A percentile compares a stretch with the other conserved stretches of the same genome.
Evolutionary conservation across 30 jellyfish, hydroid and myxozoan species (phyloP).

Genomic region (Chrysaora quinquecirrha): DNA sequence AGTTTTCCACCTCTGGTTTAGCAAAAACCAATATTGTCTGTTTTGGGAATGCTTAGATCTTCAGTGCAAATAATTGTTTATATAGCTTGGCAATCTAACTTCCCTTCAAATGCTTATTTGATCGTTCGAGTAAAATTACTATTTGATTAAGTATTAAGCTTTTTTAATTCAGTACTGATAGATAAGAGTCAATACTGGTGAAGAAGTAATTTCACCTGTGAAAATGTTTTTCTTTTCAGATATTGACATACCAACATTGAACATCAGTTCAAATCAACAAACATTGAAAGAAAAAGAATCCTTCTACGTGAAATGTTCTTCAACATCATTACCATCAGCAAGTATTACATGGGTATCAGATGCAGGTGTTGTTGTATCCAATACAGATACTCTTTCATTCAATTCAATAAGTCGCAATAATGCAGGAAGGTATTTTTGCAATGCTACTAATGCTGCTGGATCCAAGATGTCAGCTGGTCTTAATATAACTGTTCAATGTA

Average conservation of each 20-base stretch:
- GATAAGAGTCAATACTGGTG: too few species aligned
- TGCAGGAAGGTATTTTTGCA: conserved; percentile 23
- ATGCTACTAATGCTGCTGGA: conserved; percentile 25
- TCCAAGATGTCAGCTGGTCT: not conserved
- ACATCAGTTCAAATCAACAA: not conserved
- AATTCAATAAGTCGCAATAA: conserved; percentile 14
- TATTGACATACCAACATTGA: conserved; percentile 45
- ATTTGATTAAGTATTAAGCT: too few species aligned
- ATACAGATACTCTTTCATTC: conserved; percentile 13
- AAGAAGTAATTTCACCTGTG: too few species aligned
- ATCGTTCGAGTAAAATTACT: too few species aligned
- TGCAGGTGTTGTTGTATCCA: conserved; percentile 28
- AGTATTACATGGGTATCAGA: conserved; percentile 4
- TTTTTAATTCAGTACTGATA: too few species aligned
- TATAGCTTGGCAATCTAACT: too few species aligned
- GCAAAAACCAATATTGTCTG: too few species aligned
- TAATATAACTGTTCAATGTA: conserved; percentile 1
- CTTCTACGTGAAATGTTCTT: conserved; percentile 9
- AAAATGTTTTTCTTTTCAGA: conserved; percentile 4
- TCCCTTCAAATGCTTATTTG: too few species aligned
- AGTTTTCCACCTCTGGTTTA: too few species aligned
- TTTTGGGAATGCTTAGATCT: too few species aligned
- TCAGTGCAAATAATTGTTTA: too few species aligned
- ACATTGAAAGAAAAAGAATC: not conserved
- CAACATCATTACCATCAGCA: conserved; percentile 18